Evolutionary conservation across 2,797 vertebrate genomes (phyloP).

Genomic region (Bryconaethiops microstoma): DNA sequence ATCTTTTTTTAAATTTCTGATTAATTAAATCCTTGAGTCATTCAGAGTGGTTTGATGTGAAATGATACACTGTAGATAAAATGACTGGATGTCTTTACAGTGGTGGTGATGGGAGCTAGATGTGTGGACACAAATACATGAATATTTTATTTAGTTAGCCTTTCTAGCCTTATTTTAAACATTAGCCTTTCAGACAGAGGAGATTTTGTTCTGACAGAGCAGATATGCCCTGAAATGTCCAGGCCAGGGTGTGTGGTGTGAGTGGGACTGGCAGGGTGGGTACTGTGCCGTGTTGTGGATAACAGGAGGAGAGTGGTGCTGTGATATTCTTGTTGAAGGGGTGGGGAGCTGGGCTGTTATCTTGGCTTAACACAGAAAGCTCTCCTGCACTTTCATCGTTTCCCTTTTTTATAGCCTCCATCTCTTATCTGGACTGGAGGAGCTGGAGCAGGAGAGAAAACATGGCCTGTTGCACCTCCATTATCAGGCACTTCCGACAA

Average conservation of each 20-base stretch:
- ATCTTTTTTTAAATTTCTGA: too few species aligned
- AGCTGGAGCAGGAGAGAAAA: constrained; percentile 28
- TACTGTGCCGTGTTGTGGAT: constrained; percentile 27
- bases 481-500: constrained; percentile 41
- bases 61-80: too few species aligned
- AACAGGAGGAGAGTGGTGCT: constrained; percentile 50
- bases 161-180: background rate
- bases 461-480: constrained; percentile 34
- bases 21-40: too few species aligned
- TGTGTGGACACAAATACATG: too few species aligned
- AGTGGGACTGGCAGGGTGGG: constrained; percentile 20
- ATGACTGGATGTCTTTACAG: too few species aligned
- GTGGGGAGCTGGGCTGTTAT: constrained; percentile 54
- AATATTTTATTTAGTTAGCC: too few species aligned
- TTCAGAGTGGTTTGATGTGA: too few species aligned
- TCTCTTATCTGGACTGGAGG: constrained; percentile 43
- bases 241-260: constrained; percentile 5
- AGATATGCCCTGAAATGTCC: constrained; percentile 1
- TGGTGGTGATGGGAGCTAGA: too few species aligned
- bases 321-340: constrained; percentile 49
- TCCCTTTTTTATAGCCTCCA: constrained; percentile 40
- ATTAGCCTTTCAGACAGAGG: background rate
- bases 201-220: constrained; percentile 10
- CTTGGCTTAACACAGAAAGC: constrained; percentile 51
- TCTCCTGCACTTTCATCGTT: constrained; percentile 50